A percentile compares a stretch with the other conserved stretches of the same genome.
phyloP scores from a whole-genome alignment of 1,140 invertebrate genomes.

The Eriosoma lanigerum region DNA sequence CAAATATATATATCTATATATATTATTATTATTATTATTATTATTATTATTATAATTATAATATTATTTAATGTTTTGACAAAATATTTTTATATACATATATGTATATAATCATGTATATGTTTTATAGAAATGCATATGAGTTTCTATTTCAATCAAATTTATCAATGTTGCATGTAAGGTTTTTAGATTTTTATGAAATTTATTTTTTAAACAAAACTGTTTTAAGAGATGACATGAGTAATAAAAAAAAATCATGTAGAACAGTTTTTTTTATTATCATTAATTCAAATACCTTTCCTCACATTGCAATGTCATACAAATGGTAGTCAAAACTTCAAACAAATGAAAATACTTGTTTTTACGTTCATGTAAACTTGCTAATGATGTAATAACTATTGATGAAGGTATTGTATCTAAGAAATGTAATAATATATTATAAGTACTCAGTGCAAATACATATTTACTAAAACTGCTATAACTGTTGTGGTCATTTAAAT shows the following conservation, averaged over 20 bases:
- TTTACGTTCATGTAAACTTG: background rate
- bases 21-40: slow-evolving; percentile 15
- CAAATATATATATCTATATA: background rate
- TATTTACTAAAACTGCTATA: too few species aligned
- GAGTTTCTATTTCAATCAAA: slow-evolving; percentile 50
- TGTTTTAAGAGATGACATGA: slow-evolving; percentile 31
- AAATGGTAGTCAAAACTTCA: background rate
- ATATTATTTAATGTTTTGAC: background rate
- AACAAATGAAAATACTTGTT: background rate
- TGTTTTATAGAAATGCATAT: slow-evolving; percentile 36
- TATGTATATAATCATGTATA: background rate
- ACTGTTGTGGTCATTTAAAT: too few species aligned
- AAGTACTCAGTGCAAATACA: too few species aligned
- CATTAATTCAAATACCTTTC: background rate
- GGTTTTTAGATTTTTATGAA: slow-evolving; percentile 45
- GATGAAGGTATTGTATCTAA: too few species aligned
- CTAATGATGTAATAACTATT: background rate
- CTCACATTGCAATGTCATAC: background rate
- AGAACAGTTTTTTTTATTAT: slow-evolving; percentile 25
- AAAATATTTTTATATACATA: slow-evolving; percentile 37
- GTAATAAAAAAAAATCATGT: slow-evolving; percentile 47
- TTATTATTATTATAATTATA: slow-evolving; percentile 16
- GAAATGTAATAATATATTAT: too few species aligned
- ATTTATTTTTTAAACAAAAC: slow-evolving; percentile 48
- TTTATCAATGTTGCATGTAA: slow-evolving; percentile 49